Evolutionary conservation across 2,113 vertebrate species (phyloP).

Genomic region (Sturnira hondurensis): DNA sequence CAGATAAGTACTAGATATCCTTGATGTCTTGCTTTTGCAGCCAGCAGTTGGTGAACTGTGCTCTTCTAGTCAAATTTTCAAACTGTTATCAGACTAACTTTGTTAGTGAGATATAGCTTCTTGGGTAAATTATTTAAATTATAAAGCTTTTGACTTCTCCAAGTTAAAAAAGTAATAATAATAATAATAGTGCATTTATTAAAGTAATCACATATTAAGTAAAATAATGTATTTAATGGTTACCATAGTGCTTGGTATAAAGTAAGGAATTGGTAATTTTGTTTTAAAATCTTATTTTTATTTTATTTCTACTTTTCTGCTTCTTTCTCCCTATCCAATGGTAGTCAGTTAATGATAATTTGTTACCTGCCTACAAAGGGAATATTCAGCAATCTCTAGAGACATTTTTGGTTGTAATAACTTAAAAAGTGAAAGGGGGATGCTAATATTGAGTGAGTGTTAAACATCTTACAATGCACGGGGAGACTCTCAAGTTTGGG

Average conservation of each 20-base stretch:
- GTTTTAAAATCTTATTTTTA: not conserved
- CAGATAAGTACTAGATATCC: not conserved
- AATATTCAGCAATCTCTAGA: not conserved
- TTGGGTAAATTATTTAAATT: not conserved
- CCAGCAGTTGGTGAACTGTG: not conserved
- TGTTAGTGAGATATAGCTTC: not conserved
- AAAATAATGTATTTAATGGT: not conserved
- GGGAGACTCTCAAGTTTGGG: not conserved
- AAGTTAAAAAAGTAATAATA: not conserved
- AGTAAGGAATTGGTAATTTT: not conserved
- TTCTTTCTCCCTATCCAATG: not conserved
- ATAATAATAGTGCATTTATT: not conserved
- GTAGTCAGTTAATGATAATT: not conserved
- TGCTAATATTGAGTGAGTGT: not conserved
- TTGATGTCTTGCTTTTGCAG: not conserved
- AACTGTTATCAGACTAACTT: not conserved
- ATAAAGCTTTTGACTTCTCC: not conserved
- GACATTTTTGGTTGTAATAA: not conserved
- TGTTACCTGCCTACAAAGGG: too few species aligned
- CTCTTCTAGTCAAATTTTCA: not conserved
- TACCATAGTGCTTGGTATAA: not conserved
- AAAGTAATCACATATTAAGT: not conserved
- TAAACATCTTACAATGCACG: not conserved
- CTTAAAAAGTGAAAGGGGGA: not conserved
- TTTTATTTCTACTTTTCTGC: not conserved